phyloP scores from a whole-genome alignment of 2,888 invertebrate species.

The Drosophila subquinaria region DNA sequence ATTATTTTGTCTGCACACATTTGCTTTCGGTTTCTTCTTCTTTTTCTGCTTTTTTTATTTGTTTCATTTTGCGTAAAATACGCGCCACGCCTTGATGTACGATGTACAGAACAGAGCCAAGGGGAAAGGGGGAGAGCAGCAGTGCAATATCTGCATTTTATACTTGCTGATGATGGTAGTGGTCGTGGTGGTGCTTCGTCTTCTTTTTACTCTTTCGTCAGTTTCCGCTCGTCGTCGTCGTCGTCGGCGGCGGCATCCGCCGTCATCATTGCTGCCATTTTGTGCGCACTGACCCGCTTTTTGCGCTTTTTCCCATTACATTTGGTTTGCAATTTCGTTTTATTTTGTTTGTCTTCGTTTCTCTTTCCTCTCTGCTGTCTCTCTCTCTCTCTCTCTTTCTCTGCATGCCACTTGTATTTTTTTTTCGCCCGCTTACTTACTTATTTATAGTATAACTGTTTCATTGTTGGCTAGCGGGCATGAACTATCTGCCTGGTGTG shows the following conservation, averaged over 20 bases:
- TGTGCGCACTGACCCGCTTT: slow-evolving; percentile 78
- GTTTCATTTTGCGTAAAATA: slow-evolving; percentile 70
- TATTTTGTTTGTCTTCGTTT: slow-evolving; percentile 55
- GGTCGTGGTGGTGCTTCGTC: slow-evolving; percentile 9
- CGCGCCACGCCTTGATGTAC: slow-evolving; percentile 69
- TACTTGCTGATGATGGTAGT: slow-evolving; percentile 34
- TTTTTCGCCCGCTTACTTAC: slow-evolving; percentile 62
- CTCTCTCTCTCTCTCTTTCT: neutral
- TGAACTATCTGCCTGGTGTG: slow-evolving; percentile 67
- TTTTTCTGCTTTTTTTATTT: slow-evolving; percentile 40
- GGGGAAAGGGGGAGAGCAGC: neutral
- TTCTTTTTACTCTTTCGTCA: slow-evolving; percentile 58
- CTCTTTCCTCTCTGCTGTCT: slow-evolving; percentile 6
- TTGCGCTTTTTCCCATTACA: slow-evolving; percentile 77
- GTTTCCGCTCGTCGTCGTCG: slow-evolving; percentile 40
- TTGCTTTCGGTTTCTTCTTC: slow-evolving; percentile 31
- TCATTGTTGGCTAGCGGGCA: slow-evolving; percentile 76
- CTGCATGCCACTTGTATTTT: slow-evolving; percentile 7
- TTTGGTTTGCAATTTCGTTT: slow-evolving; percentile 67
- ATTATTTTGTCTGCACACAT: slow-evolving; percentile 58
- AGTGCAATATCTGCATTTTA: slow-evolving; percentile 74
- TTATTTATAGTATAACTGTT: slow-evolving; percentile 79
- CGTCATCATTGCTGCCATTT: slow-evolving; percentile 76
- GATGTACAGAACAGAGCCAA: slow-evolving; percentile 15
- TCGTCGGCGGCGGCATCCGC: slow-evolving; percentile 64